These are phyloP conservation scores for Helarctos malayanus DNA, from an alignment of 2,797 vertebrate genomes.

Conservation along the genomic window DNA sequence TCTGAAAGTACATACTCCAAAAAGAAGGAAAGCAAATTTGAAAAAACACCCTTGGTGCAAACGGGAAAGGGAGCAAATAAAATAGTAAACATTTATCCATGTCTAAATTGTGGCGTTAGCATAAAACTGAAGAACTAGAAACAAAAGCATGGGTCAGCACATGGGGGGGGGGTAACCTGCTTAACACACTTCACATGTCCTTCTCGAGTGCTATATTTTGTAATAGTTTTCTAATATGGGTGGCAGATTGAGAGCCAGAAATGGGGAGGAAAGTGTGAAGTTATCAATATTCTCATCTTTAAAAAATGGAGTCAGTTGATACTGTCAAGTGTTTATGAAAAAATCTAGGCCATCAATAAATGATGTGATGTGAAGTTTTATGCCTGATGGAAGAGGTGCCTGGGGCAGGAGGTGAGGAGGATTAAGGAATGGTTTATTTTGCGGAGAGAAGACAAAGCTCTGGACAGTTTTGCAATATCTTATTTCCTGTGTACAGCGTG, in stretches of 20 bases:
- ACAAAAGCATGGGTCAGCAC: fast-evolving
- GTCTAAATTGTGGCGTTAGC: not conserved
- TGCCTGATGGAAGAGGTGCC: too few relatives aligned
- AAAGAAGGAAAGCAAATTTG: not conserved
- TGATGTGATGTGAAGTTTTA: not conserved
- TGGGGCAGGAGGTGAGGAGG: fast-evolving
- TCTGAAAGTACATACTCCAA: not conserved
- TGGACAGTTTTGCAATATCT: fast-evolving
- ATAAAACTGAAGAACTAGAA: too few relatives aligned
- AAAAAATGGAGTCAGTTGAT: not conserved
- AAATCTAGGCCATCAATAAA: not conserved
- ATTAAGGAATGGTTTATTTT: fast-evolving
- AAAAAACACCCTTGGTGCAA: not conserved
- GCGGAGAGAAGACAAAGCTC: too few relatives aligned
- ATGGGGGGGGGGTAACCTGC: fast-evolving
- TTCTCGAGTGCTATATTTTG: not conserved
- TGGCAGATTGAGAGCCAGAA: not conserved
- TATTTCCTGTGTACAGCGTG: not conserved
- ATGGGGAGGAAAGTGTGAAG: too few relatives aligned
- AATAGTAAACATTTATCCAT: not conserved
- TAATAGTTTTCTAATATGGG: not conserved
- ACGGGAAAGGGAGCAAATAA: not conserved
- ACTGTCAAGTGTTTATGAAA: not conserved
- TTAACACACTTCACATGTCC: fast-evolving
- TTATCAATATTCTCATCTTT: not conserved